phyloP scores from a whole-genome alignment of 2,888 invertebrate species.

The Prosopocoilus inquinatus region DNA sequence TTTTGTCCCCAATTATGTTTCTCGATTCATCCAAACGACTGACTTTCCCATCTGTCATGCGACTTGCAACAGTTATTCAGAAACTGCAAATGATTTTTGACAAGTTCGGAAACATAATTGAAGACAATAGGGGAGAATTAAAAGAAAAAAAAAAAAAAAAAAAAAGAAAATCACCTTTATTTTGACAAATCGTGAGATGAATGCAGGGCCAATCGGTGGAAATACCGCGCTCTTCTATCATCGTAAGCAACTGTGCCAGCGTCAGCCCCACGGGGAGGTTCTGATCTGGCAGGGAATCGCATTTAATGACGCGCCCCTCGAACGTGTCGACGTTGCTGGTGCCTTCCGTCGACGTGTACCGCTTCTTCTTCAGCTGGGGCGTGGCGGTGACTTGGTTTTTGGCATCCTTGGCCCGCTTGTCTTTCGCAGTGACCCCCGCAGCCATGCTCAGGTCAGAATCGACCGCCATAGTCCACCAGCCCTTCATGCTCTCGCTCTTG shows the following conservation, averaged over 20 bases:
- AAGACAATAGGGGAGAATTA: too few species aligned
- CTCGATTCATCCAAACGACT: too few species aligned
- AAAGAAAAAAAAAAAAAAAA: too few species aligned
- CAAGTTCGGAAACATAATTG: too few species aligned
- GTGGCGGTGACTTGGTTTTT: slow-evolving; percentile 59
- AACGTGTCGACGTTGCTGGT: slow-evolving; percentile 35
- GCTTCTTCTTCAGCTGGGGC: slow-evolving; percentile 48
- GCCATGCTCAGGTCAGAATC: slow-evolving; percentile 66
- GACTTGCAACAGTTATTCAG: too few species aligned
- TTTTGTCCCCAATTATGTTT: too few species aligned
- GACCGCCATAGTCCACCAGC: slow-evolving; percentile 51
- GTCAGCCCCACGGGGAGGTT: slow-evolving; percentile 45
- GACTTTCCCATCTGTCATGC: too few species aligned
- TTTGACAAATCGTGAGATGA: slow-evolving; percentile 47
- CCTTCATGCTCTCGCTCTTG: slow-evolving; percentile 39
- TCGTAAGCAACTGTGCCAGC: slow-evolving; percentile 45
- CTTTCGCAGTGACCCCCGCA: slow-evolving; percentile 84
- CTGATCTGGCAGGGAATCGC: slow-evolving; percentile 43
- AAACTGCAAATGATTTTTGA: too few species aligned
- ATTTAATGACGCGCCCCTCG: slow-evolving; percentile 45
- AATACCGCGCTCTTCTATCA: slow-evolving; percentile 44
- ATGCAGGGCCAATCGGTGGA: slow-evolving; percentile 48
- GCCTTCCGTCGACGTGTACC: slow-evolving; percentile 35
- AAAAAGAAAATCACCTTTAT: slow-evolving; percentile 38
- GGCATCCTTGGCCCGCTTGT: slow-evolving; percentile 82